phyloP scores from a whole-genome alignment of 1,140 invertebrate species.

The Luehdorfia chinensis region DNA sequence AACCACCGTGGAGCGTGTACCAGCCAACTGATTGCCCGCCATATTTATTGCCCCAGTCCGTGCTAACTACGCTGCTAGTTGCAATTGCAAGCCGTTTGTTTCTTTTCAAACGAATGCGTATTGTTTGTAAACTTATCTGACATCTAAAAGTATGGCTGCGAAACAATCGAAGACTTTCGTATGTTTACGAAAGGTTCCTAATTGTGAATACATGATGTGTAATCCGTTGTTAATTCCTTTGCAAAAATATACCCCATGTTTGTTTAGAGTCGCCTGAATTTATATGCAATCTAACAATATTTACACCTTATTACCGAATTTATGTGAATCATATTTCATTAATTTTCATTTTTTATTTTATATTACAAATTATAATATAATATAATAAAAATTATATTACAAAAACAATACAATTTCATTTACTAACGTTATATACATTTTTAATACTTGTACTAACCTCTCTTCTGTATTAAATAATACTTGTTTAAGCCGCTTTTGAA shows the following conservation, averaged over 20 bases:
- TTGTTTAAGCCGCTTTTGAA: conserved; percentile 4
- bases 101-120: conserved; percentile 4
- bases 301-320: too few species aligned
- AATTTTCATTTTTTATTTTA: too few species aligned
- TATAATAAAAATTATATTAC: too few species aligned
- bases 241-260: too few species aligned
- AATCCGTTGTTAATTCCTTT: conserved; percentile 2
- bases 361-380: too few species aligned
- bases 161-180: conserved; percentile 7
- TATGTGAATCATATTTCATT: too few species aligned
- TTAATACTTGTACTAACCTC: too few species aligned
- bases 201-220: background rate
- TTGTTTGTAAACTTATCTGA: conserved; percentile 14
- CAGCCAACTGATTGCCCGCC: background rate
- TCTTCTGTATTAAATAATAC: conserved; percentile 15
- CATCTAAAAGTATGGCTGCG: conserved; percentile 2
- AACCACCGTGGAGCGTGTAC: background rate
- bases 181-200: conserved; percentile 1
- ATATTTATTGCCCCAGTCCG: background rate
- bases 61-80: background rate
- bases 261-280: too few species aligned
- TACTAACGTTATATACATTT: too few species aligned
- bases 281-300: too few species aligned
- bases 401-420: too few species aligned
- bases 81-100: conserved; percentile 5